Percentiles rank a stretch among this genome's conserved stretches.
Evolutionary conservation across 2,888 invertebrate genomes (phyloP).

Genomic region (Carabus problematicus): DNA sequence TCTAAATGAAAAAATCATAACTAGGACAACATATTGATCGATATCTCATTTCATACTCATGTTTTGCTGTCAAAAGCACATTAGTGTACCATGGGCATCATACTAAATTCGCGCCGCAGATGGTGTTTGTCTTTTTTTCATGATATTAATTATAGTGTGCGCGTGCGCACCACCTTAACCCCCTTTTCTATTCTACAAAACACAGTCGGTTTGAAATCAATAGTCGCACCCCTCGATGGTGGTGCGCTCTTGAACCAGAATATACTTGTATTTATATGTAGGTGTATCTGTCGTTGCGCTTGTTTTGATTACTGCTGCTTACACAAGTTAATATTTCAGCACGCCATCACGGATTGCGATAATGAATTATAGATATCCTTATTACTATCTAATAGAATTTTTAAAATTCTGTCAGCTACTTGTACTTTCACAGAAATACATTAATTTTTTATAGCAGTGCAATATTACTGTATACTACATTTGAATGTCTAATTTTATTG

Average conservation of each 20-base stretch:
- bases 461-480: too few relatives aligned
- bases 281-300: too few relatives aligned
- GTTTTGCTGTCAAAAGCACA: constrained; percentile 20
- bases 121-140: constrained; percentile 18
- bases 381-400: too few relatives aligned
- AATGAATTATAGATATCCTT: too few relatives aligned
- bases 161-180: constrained; percentile 18
- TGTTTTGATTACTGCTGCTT: too few relatives aligned
- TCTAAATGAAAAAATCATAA: constrained; percentile 26
- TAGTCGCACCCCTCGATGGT: constrained; percentile 26
- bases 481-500: too few relatives aligned
- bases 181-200: constrained; percentile 5
- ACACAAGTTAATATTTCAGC: too few relatives aligned
- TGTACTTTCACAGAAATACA: too few relatives aligned
- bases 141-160: constrained; percentile 25
- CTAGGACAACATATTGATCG: constrained; percentile 19
- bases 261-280: constrained; percentile 2
- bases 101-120: constrained; percentile 19
- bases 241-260: constrained; percentile 18
- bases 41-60: constrained; percentile 27
- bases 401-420: too few relatives aligned
- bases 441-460: too few relatives aligned
- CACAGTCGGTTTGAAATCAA: constrained; percentile 28
- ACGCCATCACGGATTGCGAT: too few relatives aligned
- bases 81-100: constrained; percentile 16